Evolutionary conservation across 2,888 invertebrate genomes (phyloP).

Genomic region (Caenorhabditis plicata): DNA sequence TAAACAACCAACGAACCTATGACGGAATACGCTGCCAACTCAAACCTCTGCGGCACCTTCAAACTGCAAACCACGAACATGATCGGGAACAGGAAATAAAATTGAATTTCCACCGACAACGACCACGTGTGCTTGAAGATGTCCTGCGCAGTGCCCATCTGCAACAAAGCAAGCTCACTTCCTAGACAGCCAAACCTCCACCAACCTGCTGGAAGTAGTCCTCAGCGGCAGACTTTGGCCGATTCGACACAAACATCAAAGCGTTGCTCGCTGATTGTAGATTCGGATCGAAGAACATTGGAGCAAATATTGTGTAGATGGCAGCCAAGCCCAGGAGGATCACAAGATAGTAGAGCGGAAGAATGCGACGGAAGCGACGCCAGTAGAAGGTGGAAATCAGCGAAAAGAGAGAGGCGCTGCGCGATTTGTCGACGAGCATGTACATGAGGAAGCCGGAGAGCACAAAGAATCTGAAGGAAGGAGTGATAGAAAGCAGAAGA

Average conservation of each 20-base stretch:
- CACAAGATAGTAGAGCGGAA: constrained; percentile 16
- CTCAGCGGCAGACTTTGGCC: constrained; percentile 15
- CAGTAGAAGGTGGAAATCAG: constrained; percentile 6
- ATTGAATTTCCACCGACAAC: constrained; percentile 46
- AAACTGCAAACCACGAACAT: constrained; percentile 19
- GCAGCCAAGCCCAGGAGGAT: constrained; percentile 6
- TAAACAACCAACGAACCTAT: constrained; percentile 11
- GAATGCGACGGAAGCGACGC: constrained; percentile 20
- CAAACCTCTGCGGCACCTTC: not conserved
- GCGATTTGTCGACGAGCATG: constrained; percentile 16
- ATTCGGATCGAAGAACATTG: constrained; percentile 7
- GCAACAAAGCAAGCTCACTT: not conserved
- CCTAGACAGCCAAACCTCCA: too few relatives aligned
- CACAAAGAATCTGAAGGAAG: constrained; percentile 14
- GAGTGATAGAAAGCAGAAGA: not conserved
- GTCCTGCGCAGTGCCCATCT: constrained; percentile 41
- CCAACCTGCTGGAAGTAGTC: constrained; percentile 21
- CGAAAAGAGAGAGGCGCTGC: constrained; percentile 3
- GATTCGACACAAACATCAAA: constrained; percentile 14
- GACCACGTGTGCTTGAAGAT: constrained; percentile 51
- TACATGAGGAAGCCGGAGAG: constrained; percentile 24
- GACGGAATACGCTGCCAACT: constrained; percentile 8
- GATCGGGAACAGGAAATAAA: constrained; percentile 40
- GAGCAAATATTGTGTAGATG: constrained; percentile 12
- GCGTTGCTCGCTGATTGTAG: constrained; percentile 15